Evolutionary conservation across 2,113 vertebrate genomes (phyloP).

Genomic region (Nansenia antarctica): DNA sequence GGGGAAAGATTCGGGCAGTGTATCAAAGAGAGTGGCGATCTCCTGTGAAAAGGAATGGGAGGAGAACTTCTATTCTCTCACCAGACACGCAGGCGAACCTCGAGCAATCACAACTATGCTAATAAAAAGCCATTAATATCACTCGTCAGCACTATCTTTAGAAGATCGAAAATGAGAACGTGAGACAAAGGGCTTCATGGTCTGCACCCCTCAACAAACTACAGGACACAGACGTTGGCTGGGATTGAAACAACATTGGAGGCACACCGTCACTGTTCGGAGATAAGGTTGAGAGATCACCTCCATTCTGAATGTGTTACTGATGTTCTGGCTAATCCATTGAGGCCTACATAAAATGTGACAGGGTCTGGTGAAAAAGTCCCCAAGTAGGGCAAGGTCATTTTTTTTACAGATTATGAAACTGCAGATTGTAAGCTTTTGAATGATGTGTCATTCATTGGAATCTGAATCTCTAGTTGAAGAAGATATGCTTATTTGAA

Average conservation of each 20-base stretch:
- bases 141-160: slow-evolving; percentile 76
- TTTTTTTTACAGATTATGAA: no score
- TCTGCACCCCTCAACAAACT: slow-evolving; percentile 46
- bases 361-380: no score
- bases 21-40: slow-evolving; percentile 79
- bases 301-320: neutral
- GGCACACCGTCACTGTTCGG: slow-evolving; percentile 18
- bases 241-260: slow-evolving; percentile 20
- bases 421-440: no score
- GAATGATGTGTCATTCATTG: no score
- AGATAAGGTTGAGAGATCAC: slow-evolving; percentile 18
- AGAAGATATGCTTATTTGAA: no score
- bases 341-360: no score
- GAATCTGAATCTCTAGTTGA: no score
- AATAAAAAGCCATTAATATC: slow-evolving; percentile 79
- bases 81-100: slow-evolving; percentile 38
- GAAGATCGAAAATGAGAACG: slow-evolving; percentile 68
- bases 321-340: neutral
- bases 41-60: slow-evolving; percentile 73
- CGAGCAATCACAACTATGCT: slow-evolving; percentile 66
- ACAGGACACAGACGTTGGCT: slow-evolving; percentile 6
- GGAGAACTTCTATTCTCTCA: slow-evolving; percentile 54
- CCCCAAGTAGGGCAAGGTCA: no score
- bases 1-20: slow-evolving; percentile 76
- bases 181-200: slow-evolving; percentile 57